Percentiles rank a stretch among this genome's conserved stretches.
Evolutionary conservation across 2,113 vertebrate genomes (phyloP).

Genomic region (Maccullochella peelii): DNA sequence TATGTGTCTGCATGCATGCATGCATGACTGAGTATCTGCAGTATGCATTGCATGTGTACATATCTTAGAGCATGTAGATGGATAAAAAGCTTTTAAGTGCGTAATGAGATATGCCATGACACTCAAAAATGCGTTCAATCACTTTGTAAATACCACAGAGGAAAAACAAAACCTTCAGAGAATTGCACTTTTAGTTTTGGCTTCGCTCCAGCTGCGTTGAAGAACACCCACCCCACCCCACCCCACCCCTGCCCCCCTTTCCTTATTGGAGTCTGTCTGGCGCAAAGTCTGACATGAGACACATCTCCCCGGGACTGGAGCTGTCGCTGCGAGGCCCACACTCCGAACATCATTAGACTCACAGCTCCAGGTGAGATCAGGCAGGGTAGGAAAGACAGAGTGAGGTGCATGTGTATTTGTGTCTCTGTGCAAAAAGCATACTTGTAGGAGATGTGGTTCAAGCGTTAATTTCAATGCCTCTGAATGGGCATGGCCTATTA

Average conservation of each 20-base stretch:
- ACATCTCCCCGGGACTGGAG: slow-evolving; percentile 66
- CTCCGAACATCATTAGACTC: slow-evolving; percentile 74
- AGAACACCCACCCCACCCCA: slow-evolving; percentile 59
- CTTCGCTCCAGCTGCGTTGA: slow-evolving; percentile 59
- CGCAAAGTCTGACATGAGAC: slow-evolving; percentile 75
- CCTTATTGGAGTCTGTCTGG: slow-evolving; percentile 76
- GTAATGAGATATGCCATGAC: slow-evolving; percentile 76
- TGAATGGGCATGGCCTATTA: slow-evolving; percentile 64
- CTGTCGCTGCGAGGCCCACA: slow-evolving; percentile 72
- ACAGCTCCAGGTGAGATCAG: slow-evolving; percentile 69
- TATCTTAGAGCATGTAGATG: slow-evolving; percentile 52
- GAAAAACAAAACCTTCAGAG: slow-evolving; percentile 68
- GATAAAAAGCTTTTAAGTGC: slow-evolving; percentile 75
- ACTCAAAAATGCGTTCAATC: slow-evolving; percentile 73
- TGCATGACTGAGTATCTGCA: slow-evolving; percentile 39
- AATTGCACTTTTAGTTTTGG: slow-evolving; percentile 71
- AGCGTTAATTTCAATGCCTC: slow-evolving; percentile 59
- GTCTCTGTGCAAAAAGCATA: slow-evolving; percentile 36
- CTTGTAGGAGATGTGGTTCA: slow-evolving; percentile 37
- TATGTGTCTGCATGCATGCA: slow-evolving; percentile 50
- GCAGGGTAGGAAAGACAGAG: slow-evolving; percentile 4
- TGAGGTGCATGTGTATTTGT: slow-evolving; percentile 36
- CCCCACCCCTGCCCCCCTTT: background rate
- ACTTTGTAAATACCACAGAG: slow-evolving; percentile 73
- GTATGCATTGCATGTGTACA: slow-evolving; percentile 44